Evolutionary conservation across 1,140 invertebrate species (phyloP).

Genomic region (Prorops nasuta): DNA sequence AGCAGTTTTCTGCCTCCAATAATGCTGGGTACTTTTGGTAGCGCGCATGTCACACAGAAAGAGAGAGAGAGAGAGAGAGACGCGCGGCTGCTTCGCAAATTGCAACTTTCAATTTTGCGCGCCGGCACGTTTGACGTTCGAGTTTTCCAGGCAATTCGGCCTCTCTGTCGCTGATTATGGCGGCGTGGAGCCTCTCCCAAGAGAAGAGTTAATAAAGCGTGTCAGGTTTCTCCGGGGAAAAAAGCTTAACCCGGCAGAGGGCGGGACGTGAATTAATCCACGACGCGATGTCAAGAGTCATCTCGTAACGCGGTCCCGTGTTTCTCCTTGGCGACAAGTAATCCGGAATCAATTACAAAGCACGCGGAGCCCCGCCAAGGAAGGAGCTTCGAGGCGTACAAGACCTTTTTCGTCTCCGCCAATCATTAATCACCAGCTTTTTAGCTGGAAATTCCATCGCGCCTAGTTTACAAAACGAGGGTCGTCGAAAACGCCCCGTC

Average conservation of each 20-base stretch:
- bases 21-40: constrained; percentile 3
- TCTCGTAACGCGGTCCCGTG: constrained; percentile 15
- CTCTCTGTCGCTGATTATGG: too few relatives aligned
- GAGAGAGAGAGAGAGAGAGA: too few relatives aligned
- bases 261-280: constrained; percentile 16
- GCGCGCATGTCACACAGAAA: too few relatives aligned
- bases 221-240: too few relatives aligned
- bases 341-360: constrained; percentile 48
- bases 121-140: too few relatives aligned
- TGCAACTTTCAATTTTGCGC: too few relatives aligned
- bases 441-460: constrained; percentile 54
- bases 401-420: constrained; percentile 35
- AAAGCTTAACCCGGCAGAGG: too few relatives aligned
- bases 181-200: too few relatives aligned
- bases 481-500: constrained; percentile 50
- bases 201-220: too few relatives aligned
- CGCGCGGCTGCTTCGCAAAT: too few relatives aligned
- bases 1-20: neutral
- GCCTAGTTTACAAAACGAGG: constrained; percentile 53
- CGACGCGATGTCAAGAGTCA: constrained; percentile 25
- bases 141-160: too few relatives aligned
- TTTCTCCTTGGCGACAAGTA: constrained; percentile 30
- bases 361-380: constrained; percentile 12
- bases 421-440: constrained; percentile 56
- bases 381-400: constrained; percentile 8